A percentile compares a stretch with the other conserved stretches of the same genome.
phyloP scores from a whole-genome alignment of 2,888 invertebrate genomes.

The Platypus cylindrus region DNA sequence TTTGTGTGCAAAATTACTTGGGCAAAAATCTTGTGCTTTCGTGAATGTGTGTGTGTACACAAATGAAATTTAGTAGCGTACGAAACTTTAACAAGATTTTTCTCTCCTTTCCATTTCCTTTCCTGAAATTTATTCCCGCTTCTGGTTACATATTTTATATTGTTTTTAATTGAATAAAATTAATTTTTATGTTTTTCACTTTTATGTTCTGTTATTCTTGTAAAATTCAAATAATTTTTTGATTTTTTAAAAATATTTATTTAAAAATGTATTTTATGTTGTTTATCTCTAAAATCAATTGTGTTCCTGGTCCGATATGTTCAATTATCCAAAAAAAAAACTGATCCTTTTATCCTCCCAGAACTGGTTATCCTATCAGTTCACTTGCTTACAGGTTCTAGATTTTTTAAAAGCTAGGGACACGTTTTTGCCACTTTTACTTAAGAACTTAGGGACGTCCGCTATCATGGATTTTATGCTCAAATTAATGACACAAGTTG shows the following conservation, averaged over 20 bases:
- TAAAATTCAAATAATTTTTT: too few species aligned
- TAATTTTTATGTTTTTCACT: too few species aligned
- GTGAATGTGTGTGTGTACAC: conserved; percentile 1
- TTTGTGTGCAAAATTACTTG: conserved; percentile 8
- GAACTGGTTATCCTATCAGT: conserved; percentile 89
- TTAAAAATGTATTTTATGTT: too few species aligned
- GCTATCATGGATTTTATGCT: conserved; percentile 87
- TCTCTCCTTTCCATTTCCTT: conserved; percentile 7
- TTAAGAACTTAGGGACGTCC: conserved; percentile 85
- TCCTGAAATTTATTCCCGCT: conserved; percentile 3
- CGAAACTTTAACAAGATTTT: conserved; percentile 14
- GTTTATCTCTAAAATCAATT: too few species aligned
- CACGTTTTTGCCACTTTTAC: conserved; percentile 74
- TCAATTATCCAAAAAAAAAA: too few species aligned
- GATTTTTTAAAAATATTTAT: too few species aligned
- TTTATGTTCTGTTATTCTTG: too few species aligned
- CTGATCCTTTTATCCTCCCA: conserved; percentile 30
- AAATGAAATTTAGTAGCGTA: conserved; percentile 8
- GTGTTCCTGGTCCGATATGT: too few species aligned
- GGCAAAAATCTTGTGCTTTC: too few species aligned
- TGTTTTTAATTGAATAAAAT: too few species aligned
- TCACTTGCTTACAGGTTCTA: conserved; percentile 81
- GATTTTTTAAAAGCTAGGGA: conserved; percentile 81
- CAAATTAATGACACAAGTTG: conserved; percentile 73
- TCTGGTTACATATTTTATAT: too few species aligned